Conservation (phyloP, 2,888 invertebrate species). For the Axea sp. region DNA sequence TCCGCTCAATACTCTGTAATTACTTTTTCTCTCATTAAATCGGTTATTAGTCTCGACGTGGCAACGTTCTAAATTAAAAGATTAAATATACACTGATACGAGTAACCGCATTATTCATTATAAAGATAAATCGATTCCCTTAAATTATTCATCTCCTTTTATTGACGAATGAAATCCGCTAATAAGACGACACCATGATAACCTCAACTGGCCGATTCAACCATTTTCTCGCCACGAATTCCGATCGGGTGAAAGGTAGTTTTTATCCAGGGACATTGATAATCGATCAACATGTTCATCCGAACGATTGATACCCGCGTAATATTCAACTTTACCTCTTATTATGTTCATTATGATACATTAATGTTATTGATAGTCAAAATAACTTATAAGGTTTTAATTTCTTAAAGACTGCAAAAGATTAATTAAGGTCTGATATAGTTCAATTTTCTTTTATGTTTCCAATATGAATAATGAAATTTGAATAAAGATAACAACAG, state of each 20-base stretch:
- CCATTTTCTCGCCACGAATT: constrained; percentile 23
- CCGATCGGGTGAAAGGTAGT: constrained; percentile 31
- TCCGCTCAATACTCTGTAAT: constrained; percentile 25
- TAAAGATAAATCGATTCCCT: constrained; percentile 36
- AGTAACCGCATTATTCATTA: constrained; percentile 27
- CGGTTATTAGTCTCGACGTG: constrained; percentile 48
- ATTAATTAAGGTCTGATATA: too few relatives aligned
- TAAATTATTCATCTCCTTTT: constrained; percentile 39
- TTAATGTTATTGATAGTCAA: background rate
- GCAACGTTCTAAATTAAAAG: constrained; percentile 47
- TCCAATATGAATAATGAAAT: too few relatives aligned
- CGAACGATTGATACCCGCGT: constrained; percentile 21
- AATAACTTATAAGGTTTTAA: background rate
- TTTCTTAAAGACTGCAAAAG: too few relatives aligned
- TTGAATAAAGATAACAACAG: too few relatives aligned
- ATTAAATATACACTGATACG: constrained; percentile 52
- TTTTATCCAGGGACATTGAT: constrained; percentile 34
- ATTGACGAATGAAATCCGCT: constrained; percentile 34
- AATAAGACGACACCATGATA: constrained; percentile 31
- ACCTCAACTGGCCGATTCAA: constrained; percentile 22
- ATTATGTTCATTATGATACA: constrained; percentile 9
- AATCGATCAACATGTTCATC: constrained; percentile 37
- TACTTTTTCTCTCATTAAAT: constrained; percentile 39
- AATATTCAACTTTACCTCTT: constrained; percentile 32
- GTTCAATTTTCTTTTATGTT: too few relatives aligned